Percentiles rank a stretch among this genome's conserved stretches.
Evolutionary conservation across 2,113 vertebrate genomes (phyloP).

Genomic region (Thymallus thymallus): DNA sequence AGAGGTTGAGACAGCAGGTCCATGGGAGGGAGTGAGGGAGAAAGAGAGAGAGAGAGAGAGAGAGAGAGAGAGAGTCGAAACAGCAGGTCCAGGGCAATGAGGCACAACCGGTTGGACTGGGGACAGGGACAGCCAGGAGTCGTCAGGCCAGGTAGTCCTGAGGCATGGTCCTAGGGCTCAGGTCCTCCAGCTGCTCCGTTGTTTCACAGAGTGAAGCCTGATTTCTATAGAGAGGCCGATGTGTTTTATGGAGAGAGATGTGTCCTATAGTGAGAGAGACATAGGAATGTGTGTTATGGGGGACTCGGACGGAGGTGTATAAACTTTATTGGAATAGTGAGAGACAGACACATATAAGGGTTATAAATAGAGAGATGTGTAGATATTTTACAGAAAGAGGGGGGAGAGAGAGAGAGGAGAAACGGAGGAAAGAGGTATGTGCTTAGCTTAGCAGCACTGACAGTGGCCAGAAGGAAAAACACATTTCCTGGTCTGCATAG

Average conservation of each 20-base stretch:
- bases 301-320: constrained; percentile 26
- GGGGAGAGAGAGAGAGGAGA: constrained; percentile 38
- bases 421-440: constrained; percentile 45
- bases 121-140: no score
- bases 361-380: not conserved
- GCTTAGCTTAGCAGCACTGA: constrained; percentile 14
- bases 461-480: constrained; percentile 19
- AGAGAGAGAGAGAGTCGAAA: not conserved
- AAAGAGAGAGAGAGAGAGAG: not conserved
- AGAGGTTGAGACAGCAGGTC: not conserved
- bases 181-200: no score
- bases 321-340: constrained; percentile 21
- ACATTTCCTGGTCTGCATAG: constrained; percentile 2
- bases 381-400: constrained; percentile 12
- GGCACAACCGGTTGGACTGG: no score
- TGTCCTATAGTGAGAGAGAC: constrained; percentile 2
- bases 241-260: constrained; percentile 25
- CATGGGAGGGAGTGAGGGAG: constrained; percentile 21
- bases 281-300: constrained; percentile 41
- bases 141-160: no score
- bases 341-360: not conserved
- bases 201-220: not conserved
- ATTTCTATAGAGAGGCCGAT: not conserved
- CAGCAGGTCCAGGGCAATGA: no score
- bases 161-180: not conserved